These are phyloP conservation scores for Bubo scandiacus DNA, from an alignment of 2,113 vertebrate species.

Conservation along the genomic window DNA sequence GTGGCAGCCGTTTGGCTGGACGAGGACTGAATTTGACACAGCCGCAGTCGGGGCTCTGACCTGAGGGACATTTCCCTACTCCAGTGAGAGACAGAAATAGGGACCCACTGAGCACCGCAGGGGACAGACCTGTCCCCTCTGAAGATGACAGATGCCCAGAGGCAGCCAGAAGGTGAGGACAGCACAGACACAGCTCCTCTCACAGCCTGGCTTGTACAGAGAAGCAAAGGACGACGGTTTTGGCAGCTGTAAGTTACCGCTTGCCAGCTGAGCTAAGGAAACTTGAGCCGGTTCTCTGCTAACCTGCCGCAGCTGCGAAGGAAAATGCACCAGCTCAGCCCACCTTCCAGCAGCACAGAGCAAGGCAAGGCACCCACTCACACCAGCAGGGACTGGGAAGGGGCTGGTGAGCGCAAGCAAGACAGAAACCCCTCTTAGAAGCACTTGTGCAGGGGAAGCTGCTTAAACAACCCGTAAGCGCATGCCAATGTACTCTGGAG, in stretches of 20 bases:
- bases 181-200: background rate
- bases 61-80: background rate
- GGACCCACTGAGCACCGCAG: background rate
- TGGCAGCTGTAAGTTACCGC: background rate
- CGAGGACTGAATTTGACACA: conserved; percentile 43
- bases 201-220: background rate
- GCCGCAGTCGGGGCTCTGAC: background rate
- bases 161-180: background rate
- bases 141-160: background rate
- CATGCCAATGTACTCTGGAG: too few relatives aligned
- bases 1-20: conserved; percentile 52
- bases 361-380: background rate
- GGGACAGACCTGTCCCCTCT: background rate
- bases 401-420: too few relatives aligned
- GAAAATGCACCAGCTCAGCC: background rate
- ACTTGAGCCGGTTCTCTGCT: accelerated
- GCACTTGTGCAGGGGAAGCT: background rate
- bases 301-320: background rate
- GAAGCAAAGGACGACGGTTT: background rate
- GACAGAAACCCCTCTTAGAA: too few relatives aligned
- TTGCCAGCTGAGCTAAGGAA: background rate
- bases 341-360: background rate
- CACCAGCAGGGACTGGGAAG: background rate
- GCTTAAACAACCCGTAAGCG: background rate
- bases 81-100: background rate